Evolutionary conservation across 1,140 invertebrate genomes (phyloP).

Genomic region (Drosophila watanabei): DNA sequence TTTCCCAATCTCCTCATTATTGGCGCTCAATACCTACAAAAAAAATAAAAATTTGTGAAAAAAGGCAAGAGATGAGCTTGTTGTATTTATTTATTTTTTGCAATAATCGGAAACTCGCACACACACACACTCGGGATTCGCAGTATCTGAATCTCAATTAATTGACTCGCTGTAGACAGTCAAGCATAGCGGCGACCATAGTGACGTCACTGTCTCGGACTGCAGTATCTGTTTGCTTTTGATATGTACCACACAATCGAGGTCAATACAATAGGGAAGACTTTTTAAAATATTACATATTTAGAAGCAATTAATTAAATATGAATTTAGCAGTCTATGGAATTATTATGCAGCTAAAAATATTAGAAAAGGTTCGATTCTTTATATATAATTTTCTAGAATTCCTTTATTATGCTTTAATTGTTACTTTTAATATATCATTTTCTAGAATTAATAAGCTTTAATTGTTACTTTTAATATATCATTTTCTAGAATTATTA

Average conservation of each 20-base stretch:
- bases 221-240: conserved; percentile 22
- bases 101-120: conserved; percentile 30
- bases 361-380: too few species aligned
- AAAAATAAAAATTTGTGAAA: not conserved
- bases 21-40: conserved; percentile 64
- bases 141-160: conserved; percentile 41
- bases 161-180: conserved; percentile 56
- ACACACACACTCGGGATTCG: not conserved
- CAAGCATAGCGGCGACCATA: conserved; percentile 46
- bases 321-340: too few species aligned
- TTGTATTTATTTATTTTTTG: conserved; percentile 10
- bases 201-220: conserved; percentile 54
- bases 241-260: conserved; percentile 22
- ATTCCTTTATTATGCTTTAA: too few species aligned
- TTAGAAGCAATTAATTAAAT: not conserved
- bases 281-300: not conserved
- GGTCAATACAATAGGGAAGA: not conserved
- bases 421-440: too few species aligned
- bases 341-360: too few species aligned
- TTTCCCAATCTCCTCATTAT: conserved; percentile 69
- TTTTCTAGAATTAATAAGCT: too few species aligned
- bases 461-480: too few species aligned
- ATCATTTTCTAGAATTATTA: too few species aligned
- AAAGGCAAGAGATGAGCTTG: conserved; percentile 13
- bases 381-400: too few species aligned